Evolutionary conservation across 1,140 invertebrate species (phyloP).

Genomic region (Leptonema lineaticorne): DNA sequence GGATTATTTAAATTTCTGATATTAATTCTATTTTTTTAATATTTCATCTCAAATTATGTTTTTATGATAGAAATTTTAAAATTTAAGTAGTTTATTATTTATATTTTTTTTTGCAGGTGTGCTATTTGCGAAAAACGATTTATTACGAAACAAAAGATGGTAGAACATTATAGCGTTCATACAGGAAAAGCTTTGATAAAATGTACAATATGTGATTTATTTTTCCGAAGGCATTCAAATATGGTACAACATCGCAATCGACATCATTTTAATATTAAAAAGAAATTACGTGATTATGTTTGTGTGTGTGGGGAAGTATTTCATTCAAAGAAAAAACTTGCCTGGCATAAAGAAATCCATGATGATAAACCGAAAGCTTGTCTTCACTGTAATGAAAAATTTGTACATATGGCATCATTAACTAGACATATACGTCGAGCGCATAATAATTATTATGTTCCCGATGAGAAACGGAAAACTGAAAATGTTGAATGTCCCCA

Average conservation of each 20-base stretch:
- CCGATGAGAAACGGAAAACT: constrained; percentile 58
- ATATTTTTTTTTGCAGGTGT: constrained; percentile 67
- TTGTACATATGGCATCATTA: constrained; percentile 77
- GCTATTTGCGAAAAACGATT: constrained; percentile 80
- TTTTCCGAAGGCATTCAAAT: constrained; percentile 82
- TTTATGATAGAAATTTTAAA: no score
- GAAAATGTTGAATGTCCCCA: constrained; percentile 78
- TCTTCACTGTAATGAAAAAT: constrained; percentile 78
- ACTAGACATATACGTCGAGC: constrained; percentile 79
- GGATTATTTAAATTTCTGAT: no score
- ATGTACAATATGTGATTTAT: constrained; percentile 77
- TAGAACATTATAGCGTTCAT: constrained; percentile 80
- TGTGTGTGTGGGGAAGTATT: constrained; percentile 80
- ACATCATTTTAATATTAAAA: constrained; percentile 66
- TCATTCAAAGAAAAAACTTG: constrained; percentile 77
- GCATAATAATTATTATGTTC: constrained; percentile 75
- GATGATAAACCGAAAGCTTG: constrained; percentile 80
- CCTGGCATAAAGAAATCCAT: constrained; percentile 84
- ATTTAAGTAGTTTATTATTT: no score
- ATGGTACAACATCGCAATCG: constrained; percentile 80
- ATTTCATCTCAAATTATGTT: no score
- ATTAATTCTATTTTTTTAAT: no score
- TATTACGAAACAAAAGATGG: constrained; percentile 73
- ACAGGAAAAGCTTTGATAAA: constrained; percentile 77
- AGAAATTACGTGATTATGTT: constrained; percentile 67